Base-by-base conservation (phyloP, 2,113 vertebrate species). In the Peromyscus leucopus region DNA sequence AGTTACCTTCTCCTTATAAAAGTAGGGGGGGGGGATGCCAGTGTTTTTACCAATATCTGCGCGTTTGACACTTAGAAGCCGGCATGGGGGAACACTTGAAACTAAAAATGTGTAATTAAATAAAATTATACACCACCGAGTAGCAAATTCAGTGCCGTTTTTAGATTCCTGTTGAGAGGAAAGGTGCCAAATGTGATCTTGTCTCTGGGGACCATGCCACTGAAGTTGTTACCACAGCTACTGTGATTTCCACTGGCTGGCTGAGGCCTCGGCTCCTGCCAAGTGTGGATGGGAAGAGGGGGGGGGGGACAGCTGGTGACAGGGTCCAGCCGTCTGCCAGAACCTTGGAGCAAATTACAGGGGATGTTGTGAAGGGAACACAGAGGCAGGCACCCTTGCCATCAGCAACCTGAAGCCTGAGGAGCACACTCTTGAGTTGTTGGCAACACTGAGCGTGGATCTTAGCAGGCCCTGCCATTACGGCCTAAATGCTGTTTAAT, bases 81-180 rank as follows among this genome's bases (percentile, higher is more conserved):
- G 75, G 88, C 75, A 57, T 63, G 86, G 88, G 88, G 33, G 74
- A 91, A 97, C n/a, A 91, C 91, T 94, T 65, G 89, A 97, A 97
- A 97, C 46, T 36, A 83, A 96, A 97, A 96, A 96, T 74, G 90
- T 94, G 79, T 85, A 91, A 98, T 96, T 97, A 96, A 92, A 96
- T 95, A 85, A 94, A 94, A 98, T 98, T 94, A 95, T n/a, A 96
- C 7, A 79, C 48, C 89, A 93, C 89, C 76, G 67, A 93, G 85
- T 39, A 95, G 42, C 76, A 95, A 95, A 90, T 84, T 69, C 93
- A 48, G 86, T 26, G 91, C 82, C 93, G 75, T 71, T 89, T 96
- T 95, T 89, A 94, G 94, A 59, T 95, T 90, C 69, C 51, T 39
- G 57, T 79, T 59, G 91, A 95, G 95, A 93, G 57, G 61, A 72